Evolutionary conservation across 30 jellyfish, hydroid and myxozoan species (phyloP), one percentile per base, ranked within the genome.

Genomic region (Catostylus mosaicus): DNA sequence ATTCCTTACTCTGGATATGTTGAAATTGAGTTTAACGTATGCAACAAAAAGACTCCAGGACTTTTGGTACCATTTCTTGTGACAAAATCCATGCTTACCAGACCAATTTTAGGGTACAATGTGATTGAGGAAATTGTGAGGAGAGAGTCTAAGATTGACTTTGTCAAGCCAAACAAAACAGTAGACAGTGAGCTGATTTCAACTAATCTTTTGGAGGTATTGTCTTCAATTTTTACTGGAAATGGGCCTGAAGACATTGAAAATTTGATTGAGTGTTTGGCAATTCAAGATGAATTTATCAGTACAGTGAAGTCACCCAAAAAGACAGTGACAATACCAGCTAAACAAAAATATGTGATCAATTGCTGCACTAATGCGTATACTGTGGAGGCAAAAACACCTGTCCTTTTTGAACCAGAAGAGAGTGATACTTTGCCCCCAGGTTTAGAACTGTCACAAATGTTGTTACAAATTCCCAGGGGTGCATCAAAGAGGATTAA

Each of bases 71-170:
- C 95, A 26, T 84, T 84, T 75, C 80, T 72, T 47, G 88, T 84
- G 46, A n/a, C n/a, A n/a, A 31, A 47, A 24, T 37, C 54, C 67
- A 63, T 27, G 22, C 48, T 84, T 20, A 63, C 74, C 22, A 73
- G 67, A 27, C 95, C 95, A 35, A 61, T 73, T 6, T 70, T 84
- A 57, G 95, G 95, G 24, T 73, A 84, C 69, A 73, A 84, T 59
- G 88, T 84, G 76, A 71, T 84, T 40, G 77, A 71, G 78, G 93
- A 83, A 82, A 10, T 65, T 20, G 89, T 64, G 24, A 48, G 60
- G 50, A 72, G 72, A 72, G 56, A 72, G 84, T 0, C 30, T 26
- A 72, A 54, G 54, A 72, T 54, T 72, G 84, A 31, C 26, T 72
- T 47, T 72, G 67, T 72, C 45, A 72, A 51, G 56, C 76, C 19